These are phyloP conservation scores for Rhynchonycteris naso DNA, from an alignment of 2,797 vertebrate species.

Conservation along the genomic window DNA sequence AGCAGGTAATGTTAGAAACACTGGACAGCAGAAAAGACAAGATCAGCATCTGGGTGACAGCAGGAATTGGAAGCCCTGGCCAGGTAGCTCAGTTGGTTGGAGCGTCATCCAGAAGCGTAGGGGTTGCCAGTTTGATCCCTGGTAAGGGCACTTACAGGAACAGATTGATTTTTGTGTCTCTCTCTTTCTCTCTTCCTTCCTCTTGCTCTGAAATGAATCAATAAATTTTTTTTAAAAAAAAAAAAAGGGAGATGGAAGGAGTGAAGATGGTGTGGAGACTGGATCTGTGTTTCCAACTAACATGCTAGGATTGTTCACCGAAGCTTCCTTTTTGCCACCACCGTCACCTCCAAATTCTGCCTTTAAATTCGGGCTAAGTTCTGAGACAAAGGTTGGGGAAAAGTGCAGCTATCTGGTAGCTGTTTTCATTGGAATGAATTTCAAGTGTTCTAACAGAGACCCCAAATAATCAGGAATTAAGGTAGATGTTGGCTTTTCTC, in stretches of 20 bases:
- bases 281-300: not conserved
- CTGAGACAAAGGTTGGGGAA: not conserved
- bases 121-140: no score
- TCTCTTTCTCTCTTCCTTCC: no score
- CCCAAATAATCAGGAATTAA: not conserved
- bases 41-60: rapidly evolving
- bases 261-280: rapidly evolving
- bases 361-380: not conserved
- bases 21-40: rapidly evolving
- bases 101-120: no score
- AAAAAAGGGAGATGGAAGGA: no score
- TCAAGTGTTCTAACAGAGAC: not conserved
- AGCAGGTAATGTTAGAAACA: rapidly evolving
- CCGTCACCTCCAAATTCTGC: not conserved
- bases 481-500: not conserved
- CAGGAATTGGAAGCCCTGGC: no score
- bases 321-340: not conserved
- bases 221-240: no score
- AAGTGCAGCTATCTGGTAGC: no score
- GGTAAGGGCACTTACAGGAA: no score
- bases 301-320: rapidly evolving
- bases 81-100: no score
- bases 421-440: not conserved
- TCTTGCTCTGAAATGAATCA: no score
- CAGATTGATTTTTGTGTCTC: no score